These are phyloP conservation scores for Tenualosa thibaudeaui DNA, from an alignment of 2,797 vertebrate genomes.

Conservation along the genomic window DNA sequence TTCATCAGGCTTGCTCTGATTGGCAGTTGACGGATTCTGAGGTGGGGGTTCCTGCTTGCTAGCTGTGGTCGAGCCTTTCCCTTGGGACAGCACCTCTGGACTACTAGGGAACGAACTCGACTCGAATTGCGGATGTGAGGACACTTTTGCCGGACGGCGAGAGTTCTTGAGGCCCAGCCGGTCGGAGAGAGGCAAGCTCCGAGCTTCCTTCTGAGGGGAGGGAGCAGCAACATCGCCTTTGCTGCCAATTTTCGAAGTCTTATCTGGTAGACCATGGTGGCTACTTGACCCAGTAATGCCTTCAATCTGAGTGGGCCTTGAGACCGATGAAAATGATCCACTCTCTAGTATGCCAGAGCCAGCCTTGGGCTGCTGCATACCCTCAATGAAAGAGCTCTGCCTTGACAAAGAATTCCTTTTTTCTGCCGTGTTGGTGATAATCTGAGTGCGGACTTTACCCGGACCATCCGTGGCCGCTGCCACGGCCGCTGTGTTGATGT, in stretches of 20 bases:
- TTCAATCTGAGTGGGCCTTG: slow-evolving; percentile 70
- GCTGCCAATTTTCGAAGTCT: slow-evolving; percentile 62
- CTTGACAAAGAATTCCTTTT: slow-evolving; percentile 85
- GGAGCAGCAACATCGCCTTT: slow-evolving; percentile 66
- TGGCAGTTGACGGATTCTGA: slow-evolving; percentile 54
- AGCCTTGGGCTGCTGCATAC: slow-evolving; percentile 65
- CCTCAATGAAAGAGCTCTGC: slow-evolving; percentile 75
- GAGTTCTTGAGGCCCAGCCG: slow-evolving; percentile 62
- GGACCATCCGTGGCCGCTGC: slow-evolving; percentile 65
- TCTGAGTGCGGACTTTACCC: slow-evolving; percentile 85
- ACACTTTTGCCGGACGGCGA: slow-evolving; percentile 61
- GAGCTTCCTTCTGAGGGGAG: slow-evolving; percentile 65
- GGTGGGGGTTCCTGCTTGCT: slow-evolving; percentile 63
- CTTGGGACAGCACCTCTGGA: slow-evolving; percentile 62
- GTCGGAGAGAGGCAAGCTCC: slow-evolving; percentile 53
- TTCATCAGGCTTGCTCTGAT: slow-evolving; percentile 60
- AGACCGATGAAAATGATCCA: slow-evolving; percentile 52
- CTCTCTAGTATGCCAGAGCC: slow-evolving; percentile 61
- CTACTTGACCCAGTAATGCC: slow-evolving; percentile 66
- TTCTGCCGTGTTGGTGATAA: slow-evolving; percentile 90
- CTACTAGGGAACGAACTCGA: slow-evolving; percentile 57
- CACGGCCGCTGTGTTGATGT: slow-evolving; percentile 46
- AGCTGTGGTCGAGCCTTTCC: slow-evolving; percentile 49
- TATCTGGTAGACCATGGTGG: slow-evolving; percentile 75
- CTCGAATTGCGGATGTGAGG: slow-evolving; percentile 68